Base-by-base conservation (phyloP, 2,888 invertebrate species). In the Monopis laevigella region DNA sequence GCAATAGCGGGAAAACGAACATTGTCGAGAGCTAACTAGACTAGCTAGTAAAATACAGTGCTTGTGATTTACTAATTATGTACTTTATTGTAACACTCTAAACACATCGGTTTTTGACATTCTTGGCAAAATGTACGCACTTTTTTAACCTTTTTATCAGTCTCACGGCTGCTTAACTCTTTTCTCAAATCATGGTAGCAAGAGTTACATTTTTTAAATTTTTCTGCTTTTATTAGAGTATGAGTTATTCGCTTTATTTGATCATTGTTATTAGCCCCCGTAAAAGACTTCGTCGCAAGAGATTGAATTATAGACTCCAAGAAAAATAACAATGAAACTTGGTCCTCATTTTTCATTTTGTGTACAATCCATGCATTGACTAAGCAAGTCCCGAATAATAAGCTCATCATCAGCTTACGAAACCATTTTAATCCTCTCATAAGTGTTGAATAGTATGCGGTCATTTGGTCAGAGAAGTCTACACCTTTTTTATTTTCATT, bases 361-460 rank as follows among this genome's bases (percentile, higher is more conserved):
- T 45, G 40, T 4, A 45, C 18, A 7, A 43, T 30, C 45, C 42
- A 42, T 7, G 43, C 44, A 11, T 49, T 50, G n/a, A 49, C 29
- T 1, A 52, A 27, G 6, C 43, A 29, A n/a, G 45, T 52, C 2
- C 50, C 48, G 29, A 49, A 48, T 34, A 52, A 41, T 13, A 47
- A 29, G 38, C 47, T 48, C 43, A 46, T 44, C 32, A 47, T 43
- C 3, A 48, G 41, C 38, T 51, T 52, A 21, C 46, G 16, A 29
- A 39, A 52, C 49, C 52, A 52, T 39, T 50, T 50, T 8, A 49
- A 30, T 6, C 48, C 48, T 44, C 46, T 21, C 38, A 44, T 44
- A 30, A 50, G 38, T 28, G 45, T 43, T 10, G 46, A 40, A 30
- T 49, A 50, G 30, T 51, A 51, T 1, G 50, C 41, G 8, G 47